Evolutionary conservation across 2,113 vertebrate species (phyloP).

Genomic region (Cavia aperea): DNA sequence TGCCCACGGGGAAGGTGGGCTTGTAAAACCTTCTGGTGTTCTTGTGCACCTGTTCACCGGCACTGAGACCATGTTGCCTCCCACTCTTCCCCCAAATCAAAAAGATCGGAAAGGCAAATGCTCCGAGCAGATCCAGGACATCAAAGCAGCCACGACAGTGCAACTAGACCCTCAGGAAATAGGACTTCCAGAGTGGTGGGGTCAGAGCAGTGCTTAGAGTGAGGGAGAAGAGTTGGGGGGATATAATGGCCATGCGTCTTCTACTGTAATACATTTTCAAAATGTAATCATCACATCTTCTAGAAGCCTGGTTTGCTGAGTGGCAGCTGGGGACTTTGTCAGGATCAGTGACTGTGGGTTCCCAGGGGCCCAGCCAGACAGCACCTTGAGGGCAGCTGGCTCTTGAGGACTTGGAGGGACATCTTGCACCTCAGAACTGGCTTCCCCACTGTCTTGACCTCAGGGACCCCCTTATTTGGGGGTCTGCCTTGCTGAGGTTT

Average conservation of each 20-base stretch:
- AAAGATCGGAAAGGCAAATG: background rate
- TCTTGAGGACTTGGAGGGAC: accelerated
- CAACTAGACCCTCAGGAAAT: background rate
- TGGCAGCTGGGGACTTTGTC: background rate
- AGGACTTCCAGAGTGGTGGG: background rate
- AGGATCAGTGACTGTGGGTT: background rate
- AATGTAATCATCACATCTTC: background rate
- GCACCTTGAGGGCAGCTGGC: background rate
- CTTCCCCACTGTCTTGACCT: too few relatives aligned
- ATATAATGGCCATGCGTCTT: background rate
- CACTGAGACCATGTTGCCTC: background rate
- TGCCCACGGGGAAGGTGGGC: background rate
- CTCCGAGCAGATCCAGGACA: background rate
- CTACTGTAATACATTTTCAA: background rate
- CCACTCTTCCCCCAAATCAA: background rate
- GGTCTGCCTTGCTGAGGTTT: background rate
- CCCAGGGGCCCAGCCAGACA: background rate
- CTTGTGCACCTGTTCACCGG: background rate
- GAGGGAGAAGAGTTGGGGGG: background rate
- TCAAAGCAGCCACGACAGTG: background rate
- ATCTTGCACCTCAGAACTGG: background rate
- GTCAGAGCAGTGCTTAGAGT: too few relatives aligned
- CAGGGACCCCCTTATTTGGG: background rate
- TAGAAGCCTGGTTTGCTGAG: background rate
- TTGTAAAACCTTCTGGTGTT: background rate